Evolutionary conservation across 2,113 vertebrate genomes (phyloP).

Genomic region (Rhabdornis inornatus): DNA sequence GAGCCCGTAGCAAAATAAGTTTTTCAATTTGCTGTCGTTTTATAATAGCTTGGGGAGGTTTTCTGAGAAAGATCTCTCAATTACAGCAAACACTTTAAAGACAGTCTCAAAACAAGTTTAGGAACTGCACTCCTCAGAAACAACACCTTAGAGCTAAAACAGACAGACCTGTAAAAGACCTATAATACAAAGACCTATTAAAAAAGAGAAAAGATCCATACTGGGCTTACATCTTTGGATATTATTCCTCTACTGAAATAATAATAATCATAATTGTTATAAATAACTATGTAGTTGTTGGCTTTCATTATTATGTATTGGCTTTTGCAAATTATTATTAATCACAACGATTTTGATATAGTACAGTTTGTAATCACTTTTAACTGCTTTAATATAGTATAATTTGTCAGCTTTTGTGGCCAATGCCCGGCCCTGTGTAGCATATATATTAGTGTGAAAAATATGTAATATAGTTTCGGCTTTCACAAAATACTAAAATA

Average conservation of each 20-base stretch:
- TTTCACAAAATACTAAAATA: background rate
- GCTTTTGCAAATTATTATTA: background rate
- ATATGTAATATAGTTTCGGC: background rate
- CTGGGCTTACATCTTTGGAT: background rate
- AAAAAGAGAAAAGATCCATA: background rate
- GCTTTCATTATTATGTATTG: background rate
- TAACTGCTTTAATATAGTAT: background rate
- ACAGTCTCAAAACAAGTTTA: background rate
- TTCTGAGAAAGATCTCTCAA: background rate
- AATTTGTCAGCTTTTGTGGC: background rate
- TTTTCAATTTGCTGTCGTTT: background rate
- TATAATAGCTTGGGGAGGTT: background rate
- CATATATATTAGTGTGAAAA: background rate
- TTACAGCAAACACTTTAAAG: background rate
- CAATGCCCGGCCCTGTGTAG: background rate
- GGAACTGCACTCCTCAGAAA: background rate
- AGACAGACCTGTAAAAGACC: background rate
- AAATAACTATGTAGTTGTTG: background rate
- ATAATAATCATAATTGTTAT: background rate
- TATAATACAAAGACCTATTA: fast-evolving
- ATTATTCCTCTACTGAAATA: background rate
- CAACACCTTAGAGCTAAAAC: background rate
- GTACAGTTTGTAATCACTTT: background rate
- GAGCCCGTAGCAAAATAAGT: fast-evolving
- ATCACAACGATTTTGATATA: background rate